Conservation (phyloP, 2,797 vertebrate genomes). For the Myotis myotis region DNA sequence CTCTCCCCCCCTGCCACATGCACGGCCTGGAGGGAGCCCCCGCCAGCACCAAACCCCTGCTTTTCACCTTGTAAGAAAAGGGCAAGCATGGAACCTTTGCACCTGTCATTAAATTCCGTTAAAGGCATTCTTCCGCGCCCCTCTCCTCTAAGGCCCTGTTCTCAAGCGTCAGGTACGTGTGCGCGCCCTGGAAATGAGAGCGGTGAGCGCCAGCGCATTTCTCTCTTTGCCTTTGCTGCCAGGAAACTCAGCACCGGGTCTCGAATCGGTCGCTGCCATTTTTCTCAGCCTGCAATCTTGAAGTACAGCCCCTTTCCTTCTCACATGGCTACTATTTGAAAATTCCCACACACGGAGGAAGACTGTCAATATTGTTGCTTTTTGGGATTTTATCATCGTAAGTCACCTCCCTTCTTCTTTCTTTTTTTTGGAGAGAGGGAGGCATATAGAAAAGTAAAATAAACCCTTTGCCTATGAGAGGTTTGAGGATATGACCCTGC, state of each 20-base stretch:
- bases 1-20: background rate
- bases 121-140: background rate
- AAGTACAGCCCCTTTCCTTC: background rate
- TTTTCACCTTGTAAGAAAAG: background rate
- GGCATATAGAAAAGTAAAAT: background rate
- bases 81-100: rapidly evolving
- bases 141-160: background rate
- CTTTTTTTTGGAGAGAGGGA: background rate
- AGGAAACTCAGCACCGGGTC: background rate
- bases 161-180: background rate
- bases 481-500: background rate
- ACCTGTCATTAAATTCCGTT: background rate
- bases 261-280: background rate
- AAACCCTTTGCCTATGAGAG: background rate
- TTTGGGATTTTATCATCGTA: background rate
- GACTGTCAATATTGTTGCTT: background rate
- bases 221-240: background rate
- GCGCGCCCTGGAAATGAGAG: background rate
- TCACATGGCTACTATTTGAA: background rate
- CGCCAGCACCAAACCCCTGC: background rate
- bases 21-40: background rate
- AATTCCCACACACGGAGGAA: background rate
- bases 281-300: background rate
- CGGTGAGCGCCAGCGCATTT: background rate
- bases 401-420: background rate